These are phyloP conservation scores for Heterodera filipjevi DNA, from an alignment of 2,888 invertebrate species.

Conservation along the genomic window DNA sequence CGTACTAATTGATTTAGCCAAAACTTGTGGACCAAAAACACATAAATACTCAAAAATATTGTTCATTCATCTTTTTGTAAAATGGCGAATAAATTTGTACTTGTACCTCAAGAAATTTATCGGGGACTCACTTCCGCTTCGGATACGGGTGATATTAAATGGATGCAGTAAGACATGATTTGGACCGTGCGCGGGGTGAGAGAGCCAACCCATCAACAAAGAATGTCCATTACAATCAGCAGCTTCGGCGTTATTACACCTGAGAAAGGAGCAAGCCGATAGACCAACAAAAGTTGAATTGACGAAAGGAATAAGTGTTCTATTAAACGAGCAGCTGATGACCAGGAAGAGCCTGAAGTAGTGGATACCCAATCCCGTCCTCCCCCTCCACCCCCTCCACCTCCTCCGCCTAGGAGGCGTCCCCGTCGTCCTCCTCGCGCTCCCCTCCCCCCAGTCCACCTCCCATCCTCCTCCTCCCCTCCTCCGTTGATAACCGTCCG, in stretches of 20 bases:
- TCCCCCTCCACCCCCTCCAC: too few relatives aligned
- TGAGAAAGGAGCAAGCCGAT: background rate
- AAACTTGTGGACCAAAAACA: background rate
- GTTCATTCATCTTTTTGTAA: background rate
- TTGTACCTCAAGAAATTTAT: slow-evolving; percentile 36
- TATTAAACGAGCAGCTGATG: background rate
- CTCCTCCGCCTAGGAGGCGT: background rate
- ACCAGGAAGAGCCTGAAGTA: background rate
- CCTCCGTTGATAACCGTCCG: too few relatives aligned
- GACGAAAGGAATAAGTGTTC: background rate
- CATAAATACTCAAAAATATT: background rate
- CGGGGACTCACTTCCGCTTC: background rate
- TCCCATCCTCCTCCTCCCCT: background rate
- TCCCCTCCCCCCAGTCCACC: background rate
- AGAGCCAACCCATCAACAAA: background rate
- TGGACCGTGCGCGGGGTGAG: background rate
- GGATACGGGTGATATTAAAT: slow-evolving; percentile 17
- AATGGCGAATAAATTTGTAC: slow-evolving; percentile 32
- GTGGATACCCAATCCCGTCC: background rate
- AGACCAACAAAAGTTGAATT: background rate
- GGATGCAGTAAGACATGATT: slow-evolving; percentile 1
- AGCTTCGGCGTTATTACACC: slow-evolving; percentile 1
- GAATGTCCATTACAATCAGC: slow-evolving; percentile 15
- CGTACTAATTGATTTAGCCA: background rate
- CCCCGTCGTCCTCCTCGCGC: background rate